phyloP scores from a whole-genome alignment of 1,140 invertebrate genomes.

The Formica selysi region DNA sequence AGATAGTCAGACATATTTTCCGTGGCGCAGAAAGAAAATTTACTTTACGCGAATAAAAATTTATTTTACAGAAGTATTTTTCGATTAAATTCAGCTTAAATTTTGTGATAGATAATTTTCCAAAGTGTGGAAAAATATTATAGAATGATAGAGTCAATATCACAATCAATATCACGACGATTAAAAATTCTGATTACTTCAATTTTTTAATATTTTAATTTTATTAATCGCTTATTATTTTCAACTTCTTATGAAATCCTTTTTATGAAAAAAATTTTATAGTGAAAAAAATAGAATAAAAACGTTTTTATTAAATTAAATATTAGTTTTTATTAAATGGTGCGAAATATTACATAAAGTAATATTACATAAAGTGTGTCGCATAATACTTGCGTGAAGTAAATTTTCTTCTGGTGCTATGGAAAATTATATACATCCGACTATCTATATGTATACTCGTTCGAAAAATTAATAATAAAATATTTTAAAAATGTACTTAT shows the following conservation, averaged over 20 bases:
- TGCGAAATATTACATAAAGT: neutral
- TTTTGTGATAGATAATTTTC: neutral
- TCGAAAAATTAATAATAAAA: neutral
- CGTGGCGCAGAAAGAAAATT: neutral
- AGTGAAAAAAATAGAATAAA: neutral
- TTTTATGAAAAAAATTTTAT: neutral
- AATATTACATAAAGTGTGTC: neutral
- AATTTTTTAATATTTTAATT: neutral
- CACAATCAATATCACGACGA: neutral
- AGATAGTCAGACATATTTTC: neutral
- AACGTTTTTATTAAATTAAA: conserved; percentile 23
- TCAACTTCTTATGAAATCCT: neutral
- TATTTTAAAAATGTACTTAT: neutral
- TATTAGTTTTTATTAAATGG: neutral
- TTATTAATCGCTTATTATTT: neutral
- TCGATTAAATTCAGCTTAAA: neutral
- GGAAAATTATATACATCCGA: no score
- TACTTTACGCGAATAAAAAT: neutral
- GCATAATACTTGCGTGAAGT: no score
- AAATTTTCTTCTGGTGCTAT: no score
- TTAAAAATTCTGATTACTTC: neutral
- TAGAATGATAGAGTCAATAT: neutral
- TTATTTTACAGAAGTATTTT: neutral
- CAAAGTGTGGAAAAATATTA: neutral
- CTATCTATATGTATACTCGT: no score